These are phyloP conservation scores for Erinaceus europaeus DNA, from an alignment of 2,113 vertebrate genomes.

Conservation along the genomic window DNA sequence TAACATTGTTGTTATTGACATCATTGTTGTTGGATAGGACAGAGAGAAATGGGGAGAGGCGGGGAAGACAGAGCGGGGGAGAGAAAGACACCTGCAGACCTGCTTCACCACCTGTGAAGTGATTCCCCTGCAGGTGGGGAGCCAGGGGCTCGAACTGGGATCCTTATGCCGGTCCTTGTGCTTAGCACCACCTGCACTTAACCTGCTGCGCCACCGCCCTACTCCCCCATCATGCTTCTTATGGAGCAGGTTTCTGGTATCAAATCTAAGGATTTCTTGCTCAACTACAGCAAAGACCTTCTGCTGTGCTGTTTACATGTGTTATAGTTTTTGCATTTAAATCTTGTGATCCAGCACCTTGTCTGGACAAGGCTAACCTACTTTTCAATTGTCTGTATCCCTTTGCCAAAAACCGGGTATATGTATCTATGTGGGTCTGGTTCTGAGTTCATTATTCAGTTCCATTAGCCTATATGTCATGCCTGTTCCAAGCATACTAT, in stretches of 20 bases:
- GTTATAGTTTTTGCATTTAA: background rate
- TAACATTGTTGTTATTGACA: too few species aligned
- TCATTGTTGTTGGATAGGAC: too few species aligned
- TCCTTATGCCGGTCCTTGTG: too few species aligned
- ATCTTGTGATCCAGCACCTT: background rate
- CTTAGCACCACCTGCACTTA: too few species aligned
- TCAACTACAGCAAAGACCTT: background rate
- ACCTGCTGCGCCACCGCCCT: too few species aligned
- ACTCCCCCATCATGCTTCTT: conserved; percentile 27
- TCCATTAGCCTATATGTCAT: background rate
- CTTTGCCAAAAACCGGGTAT: background rate
- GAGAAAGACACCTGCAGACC: too few species aligned
- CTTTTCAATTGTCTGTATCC: conserved; percentile 10
- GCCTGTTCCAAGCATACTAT: background rate
- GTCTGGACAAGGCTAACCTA: conserved; percentile 1
- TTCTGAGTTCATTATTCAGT: background rate
- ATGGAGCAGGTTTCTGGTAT: background rate
- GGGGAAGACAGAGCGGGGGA: too few species aligned
- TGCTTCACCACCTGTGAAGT: too few species aligned
- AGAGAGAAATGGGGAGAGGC: too few species aligned
- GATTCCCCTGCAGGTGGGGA: too few species aligned
- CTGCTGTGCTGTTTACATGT: background rate
- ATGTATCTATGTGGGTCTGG: background rate
- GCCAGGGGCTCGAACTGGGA: too few species aligned
- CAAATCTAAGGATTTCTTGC: conserved; percentile 6